phyloP scores from a whole-genome alignment of 2,888 invertebrate species.

The Hololepta plana region DNA sequence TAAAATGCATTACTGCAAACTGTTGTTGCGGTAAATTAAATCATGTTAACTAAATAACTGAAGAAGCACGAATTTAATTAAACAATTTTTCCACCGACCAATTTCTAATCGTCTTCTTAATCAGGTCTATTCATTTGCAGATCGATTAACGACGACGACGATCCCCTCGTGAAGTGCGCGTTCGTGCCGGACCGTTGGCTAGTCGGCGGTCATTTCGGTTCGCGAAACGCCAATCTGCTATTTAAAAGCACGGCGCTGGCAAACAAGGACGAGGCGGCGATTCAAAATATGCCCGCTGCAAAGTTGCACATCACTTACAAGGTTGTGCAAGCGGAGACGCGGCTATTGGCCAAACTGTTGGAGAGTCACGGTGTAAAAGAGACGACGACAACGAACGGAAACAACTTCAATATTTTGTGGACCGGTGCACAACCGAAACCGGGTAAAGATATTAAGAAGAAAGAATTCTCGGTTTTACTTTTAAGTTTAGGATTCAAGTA shows the following conservation, averaged over 20 bases:
- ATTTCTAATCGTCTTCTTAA: too few species aligned
- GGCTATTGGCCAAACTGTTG: conserved; percentile 53
- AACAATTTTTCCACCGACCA: too few species aligned
- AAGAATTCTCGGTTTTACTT: neutral
- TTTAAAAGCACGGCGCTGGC: conserved; percentile 49
- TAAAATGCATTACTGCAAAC: too few species aligned
- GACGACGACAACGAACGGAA: conserved; percentile 48
- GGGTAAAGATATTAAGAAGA: conserved; percentile 27
- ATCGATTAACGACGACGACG: too few species aligned
- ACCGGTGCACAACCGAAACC: conserved; percentile 86
- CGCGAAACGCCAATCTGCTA: conserved; percentile 43
- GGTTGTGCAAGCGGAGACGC: conserved; percentile 61
- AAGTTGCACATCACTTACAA: conserved; percentile 61
- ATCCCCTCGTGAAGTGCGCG: too few species aligned
- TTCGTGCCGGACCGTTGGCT: conserved; percentile 22
- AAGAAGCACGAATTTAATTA: conserved; percentile 1
- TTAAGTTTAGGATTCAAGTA: neutral
- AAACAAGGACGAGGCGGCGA: conserved; percentile 17
- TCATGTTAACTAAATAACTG: too few species aligned
- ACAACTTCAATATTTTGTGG: conserved; percentile 77
- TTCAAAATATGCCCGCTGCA: conserved; percentile 42
- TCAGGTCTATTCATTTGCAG: too few species aligned
- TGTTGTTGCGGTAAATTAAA: too few species aligned
- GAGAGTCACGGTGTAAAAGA: conserved; percentile 63
- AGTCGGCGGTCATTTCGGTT: conserved; percentile 29